Base-by-base conservation (phyloP, 2,888 invertebrate genomes). In the Amiota minor region DNA sequence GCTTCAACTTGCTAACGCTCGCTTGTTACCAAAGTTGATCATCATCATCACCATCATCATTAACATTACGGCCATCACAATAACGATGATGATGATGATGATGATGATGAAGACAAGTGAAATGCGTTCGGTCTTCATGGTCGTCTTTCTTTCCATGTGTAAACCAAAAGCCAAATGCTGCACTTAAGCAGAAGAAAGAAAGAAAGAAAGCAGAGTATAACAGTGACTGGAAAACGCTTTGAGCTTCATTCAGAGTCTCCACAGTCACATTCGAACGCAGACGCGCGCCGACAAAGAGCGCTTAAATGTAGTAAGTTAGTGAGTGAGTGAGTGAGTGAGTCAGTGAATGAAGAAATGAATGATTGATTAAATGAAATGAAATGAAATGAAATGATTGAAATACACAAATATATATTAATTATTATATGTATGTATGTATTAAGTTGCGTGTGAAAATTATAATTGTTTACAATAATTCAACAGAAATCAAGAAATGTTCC, bases 41-140 rank as follows among this genome's bases (percentile, higher is more conserved):
- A 35, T 35, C 35, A 35, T 23, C 23, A 23, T 23, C 23, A 23
- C 23, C 23, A 23, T 23, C 23, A 23, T 23, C 23, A 23, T 3
- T 3, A 23, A 2, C 23, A 23, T 3, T 1, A 23, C 35, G 6
- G 59, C 53, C 23, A 74, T 65, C 76, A 77, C 73, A 78, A 78
- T 75, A 46, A 46, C 14, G 16, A 16, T 14, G 67, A 20, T 50
- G 53, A 23, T 53, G 67, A 23, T 16, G 16, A 16, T 14, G 67
- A 20, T 16, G 16, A 16, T 14, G 67, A 20, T 50, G 53, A 23
- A 68, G 67, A 23, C 67, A 68, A 68, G 67, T 68, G 67, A 68
- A 68, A 68, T 68, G 67, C 67, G 67, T 68, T 68, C 50, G 47
- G 35, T 18, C 20, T 16, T 11, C 16, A 20, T 16, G 16, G 16